Evolutionary conservation across 1,140 invertebrate genomes (phyloP), one percentile per base, ranked within the genome.

Genomic region (Drosophila watanabei): DNA sequence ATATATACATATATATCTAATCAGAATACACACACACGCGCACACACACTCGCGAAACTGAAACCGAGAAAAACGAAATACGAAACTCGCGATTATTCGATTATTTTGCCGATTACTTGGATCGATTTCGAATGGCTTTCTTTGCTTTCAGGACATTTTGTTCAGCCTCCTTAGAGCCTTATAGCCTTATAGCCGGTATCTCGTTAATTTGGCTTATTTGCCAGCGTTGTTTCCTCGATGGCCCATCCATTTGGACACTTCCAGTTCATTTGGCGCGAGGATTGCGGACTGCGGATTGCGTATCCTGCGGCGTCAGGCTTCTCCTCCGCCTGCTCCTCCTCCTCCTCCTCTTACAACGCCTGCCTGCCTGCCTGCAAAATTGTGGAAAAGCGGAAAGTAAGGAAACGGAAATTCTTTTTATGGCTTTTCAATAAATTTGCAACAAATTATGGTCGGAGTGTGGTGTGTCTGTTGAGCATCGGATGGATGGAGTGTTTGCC

Each of bases 381-480:
- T 28, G 84, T 58, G 60, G 68, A 45, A 72, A 59, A 72, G 20
- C 66, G 80, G 49, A 65, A 56, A 62, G 70, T 41, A 79, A 86
- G 72, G 72, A 89, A 87, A 84, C 71, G 70, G 84, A 88, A 77
- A 83, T 78, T 87, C 76, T 65, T 73, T 57, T 89, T 80, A 84
- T 80, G 66, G 61, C 49, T 89, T 84, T 87, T 78, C 71, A 83
- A 83, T 83, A 88, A 88, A 80, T 87, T 84, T 84, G 75, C 84
- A 84, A 89, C 77, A 80, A 89, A 79, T 79, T 62, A 79, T 79
- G 75, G 39, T 57, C 45, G 33, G 14, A 58, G 6, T 46, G 24
- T 59, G 14, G 33, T 52, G 14, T 18, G 41, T 14, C 33, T 49
- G 35, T 41, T 41, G 52, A 16, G 66, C 20, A 24, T 32, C 68